A percentile compares a stretch with the other conserved stretches of the same genome.
phyloP scores from a whole-genome alignment of 2,113 vertebrate species.

The Corythoichthys haematopterus region DNA sequence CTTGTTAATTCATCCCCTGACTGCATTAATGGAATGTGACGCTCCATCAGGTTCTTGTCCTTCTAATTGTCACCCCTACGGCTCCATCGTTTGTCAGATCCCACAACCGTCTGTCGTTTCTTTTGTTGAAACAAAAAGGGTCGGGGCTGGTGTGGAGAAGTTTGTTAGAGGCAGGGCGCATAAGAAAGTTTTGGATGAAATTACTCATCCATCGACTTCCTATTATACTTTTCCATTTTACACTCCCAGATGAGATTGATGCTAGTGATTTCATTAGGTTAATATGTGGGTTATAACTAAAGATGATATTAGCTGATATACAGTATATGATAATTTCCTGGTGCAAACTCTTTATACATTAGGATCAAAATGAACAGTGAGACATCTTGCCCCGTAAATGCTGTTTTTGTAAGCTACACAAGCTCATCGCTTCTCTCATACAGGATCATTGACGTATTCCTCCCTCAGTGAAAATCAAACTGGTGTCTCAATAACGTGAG shows the following conservation, averaged over 20 bases:
- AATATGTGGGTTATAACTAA: too few relatives aligned
- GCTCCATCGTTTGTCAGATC: conserved; percentile 28
- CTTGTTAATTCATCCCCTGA: conserved; percentile 60
- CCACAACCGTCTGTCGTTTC: conserved; percentile 32
- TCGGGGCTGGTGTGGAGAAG: conserved; percentile 12
- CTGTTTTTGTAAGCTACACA: too few relatives aligned
- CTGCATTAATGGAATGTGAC: conserved; percentile 68
- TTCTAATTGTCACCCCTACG: conserved; percentile 44
- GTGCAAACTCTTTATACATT: too few relatives aligned
- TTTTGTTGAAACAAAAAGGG: conserved; percentile 23
- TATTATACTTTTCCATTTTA: not conserved
- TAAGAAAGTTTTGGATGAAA: not conserved
- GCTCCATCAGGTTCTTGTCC: conserved; percentile 57
- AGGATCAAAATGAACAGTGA: too few relatives aligned
- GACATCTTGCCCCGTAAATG: too few relatives aligned
- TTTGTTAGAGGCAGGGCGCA: conserved; percentile 33
- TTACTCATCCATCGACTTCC: not conserved
- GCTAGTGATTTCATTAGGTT: not conserved
- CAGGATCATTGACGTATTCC: too few relatives aligned
- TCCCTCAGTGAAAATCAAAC: too few relatives aligned
- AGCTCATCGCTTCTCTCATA: too few relatives aligned
- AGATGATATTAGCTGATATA: too few relatives aligned
- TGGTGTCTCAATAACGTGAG: too few relatives aligned
- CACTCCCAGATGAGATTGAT: not conserved
- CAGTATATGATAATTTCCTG: too few relatives aligned